phyloP scores from a whole-genome alignment of 2,797 vertebrate species.

The Eurystomus glaucurus region DNA sequence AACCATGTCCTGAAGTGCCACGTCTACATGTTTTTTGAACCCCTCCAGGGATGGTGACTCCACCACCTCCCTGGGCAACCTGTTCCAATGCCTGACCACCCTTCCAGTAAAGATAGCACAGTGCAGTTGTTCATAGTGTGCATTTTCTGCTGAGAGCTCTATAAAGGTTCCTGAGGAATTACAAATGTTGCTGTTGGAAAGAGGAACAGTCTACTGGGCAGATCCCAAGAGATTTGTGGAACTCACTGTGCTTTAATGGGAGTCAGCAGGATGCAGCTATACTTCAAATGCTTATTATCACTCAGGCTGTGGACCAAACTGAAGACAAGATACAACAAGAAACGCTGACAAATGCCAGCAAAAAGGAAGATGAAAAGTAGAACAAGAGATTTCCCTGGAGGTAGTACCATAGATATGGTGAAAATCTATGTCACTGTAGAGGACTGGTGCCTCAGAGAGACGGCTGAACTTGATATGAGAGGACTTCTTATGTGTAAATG shows the following conservation, averaged over 20 bases:
- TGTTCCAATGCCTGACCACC: no score
- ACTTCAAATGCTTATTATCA: slow-evolving; percentile 19
- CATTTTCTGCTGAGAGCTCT: slow-evolving; percentile 14
- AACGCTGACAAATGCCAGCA: background rate
- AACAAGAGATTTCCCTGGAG: background rate
- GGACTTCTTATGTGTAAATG: background rate
- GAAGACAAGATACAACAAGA: slow-evolving; percentile 35
- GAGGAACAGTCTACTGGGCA: background rate
- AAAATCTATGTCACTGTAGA: background rate
- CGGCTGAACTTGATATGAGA: background rate
- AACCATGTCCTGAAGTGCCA: no score
- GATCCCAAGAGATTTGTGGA: background rate
- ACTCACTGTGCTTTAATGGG: background rate
- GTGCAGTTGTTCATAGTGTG: background rate
- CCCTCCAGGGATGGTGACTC: no score
- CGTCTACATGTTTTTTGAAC: no score
- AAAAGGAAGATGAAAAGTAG: background rate
- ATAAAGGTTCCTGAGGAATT: background rate
- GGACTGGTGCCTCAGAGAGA: background rate
- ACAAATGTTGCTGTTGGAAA: background rate
- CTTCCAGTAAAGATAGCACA: background rate
- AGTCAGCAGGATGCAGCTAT: background rate
- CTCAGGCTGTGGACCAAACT: background rate
- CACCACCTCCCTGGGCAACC: no score
- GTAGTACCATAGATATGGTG: background rate